Evolutionary conservation across 2,113 vertebrate species (phyloP).

Genomic region (Hipposideros armiger): DNA sequence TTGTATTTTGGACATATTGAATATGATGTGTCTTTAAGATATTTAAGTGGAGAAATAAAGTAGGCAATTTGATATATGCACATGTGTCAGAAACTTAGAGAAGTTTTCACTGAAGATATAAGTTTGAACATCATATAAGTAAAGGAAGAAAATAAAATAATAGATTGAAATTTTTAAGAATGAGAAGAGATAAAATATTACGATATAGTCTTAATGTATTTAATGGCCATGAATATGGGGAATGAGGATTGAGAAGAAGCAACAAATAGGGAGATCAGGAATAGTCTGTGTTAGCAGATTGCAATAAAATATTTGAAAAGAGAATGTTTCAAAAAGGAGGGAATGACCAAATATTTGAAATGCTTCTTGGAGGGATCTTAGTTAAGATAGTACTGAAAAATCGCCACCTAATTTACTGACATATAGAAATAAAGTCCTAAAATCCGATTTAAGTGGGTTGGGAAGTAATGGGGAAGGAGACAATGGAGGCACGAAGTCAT

Average conservation of each 20-base stretch:
- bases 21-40: not conserved
- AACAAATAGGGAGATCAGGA: not conserved
- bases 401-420: not conserved
- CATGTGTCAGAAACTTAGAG: not conserved
- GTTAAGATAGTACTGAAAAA: not conserved
- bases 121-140: not conserved
- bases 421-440: not conserved
- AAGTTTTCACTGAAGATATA: not conserved
- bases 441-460: not conserved
- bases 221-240: not conserved
- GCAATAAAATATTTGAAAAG: not conserved
- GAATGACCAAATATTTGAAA: not conserved
- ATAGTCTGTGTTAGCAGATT: not conserved
- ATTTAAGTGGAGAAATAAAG: not conserved
- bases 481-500: not conserved
- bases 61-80: not conserved
- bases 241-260: not conserved
- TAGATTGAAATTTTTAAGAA: not conserved
- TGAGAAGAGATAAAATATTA: not conserved
- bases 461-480: not conserved
- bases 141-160: not conserved
- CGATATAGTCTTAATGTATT: constrained; percentile 1
- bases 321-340: not conserved
- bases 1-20: not conserved
- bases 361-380: not conserved